phyloP scores from a whole-genome alignment of 2,888 invertebrate genomes.

The Dolichopus griseipennis region DNA sequence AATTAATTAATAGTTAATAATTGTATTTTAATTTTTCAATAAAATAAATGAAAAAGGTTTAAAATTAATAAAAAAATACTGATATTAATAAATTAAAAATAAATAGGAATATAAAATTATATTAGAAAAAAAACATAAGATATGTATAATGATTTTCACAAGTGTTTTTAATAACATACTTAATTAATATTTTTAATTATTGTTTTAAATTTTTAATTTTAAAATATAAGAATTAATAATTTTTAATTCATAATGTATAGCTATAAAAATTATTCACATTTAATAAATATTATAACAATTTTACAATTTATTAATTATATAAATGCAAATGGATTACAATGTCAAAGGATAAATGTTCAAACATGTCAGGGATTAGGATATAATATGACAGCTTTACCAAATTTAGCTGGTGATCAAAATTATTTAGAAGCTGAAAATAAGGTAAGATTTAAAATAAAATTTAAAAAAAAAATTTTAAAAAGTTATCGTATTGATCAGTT shows the following conservation, averaged over 20 bases:
- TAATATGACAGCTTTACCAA: slow-evolving; percentile 79
- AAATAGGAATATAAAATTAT: too few species aligned
- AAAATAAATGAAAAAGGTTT: too few species aligned
- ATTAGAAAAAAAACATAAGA: too few species aligned
- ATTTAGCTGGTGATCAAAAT: slow-evolving; percentile 70
- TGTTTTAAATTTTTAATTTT: too few species aligned
- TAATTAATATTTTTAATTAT: background rate
- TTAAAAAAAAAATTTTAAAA: too few species aligned
- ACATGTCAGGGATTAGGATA: slow-evolving; percentile 76
- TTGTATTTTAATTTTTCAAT: too few species aligned
- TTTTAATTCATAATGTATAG: background rate
- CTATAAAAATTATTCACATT: background rate
- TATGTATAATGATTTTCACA: too few species aligned
- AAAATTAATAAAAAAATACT: too few species aligned
- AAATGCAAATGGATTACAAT: slow-evolving; percentile 47
- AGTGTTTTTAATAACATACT: background rate
- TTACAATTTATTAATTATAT: slow-evolving; percentile 18
- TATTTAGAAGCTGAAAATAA: slow-evolving; percentile 72
- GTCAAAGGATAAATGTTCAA: slow-evolving; percentile 69
- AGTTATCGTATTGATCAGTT: too few species aligned
- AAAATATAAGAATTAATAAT: too few species aligned
- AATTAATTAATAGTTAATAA: too few species aligned
- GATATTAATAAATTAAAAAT: too few species aligned
- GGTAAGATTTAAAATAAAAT: slow-evolving; percentile 54
- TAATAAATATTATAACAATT: slow-evolving; percentile 7